Evolutionary conservation across 2,113 vertebrate species (phyloP).

Genomic region (Pagrus major): DNA sequence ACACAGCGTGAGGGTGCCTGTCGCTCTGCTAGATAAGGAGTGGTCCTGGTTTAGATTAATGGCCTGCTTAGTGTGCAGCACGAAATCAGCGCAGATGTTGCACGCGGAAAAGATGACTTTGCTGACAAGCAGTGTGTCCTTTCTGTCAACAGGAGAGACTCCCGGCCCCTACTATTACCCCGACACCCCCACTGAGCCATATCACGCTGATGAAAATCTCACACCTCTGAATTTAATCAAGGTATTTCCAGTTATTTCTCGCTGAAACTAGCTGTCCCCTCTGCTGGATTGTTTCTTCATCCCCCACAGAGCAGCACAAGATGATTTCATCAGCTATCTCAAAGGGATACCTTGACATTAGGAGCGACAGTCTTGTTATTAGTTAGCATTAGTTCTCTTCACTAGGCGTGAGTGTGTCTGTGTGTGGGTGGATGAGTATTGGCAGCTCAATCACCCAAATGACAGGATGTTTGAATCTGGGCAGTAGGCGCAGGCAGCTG

Average conservation of each 20-base stretch:
- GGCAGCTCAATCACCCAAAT: slow-evolving; percentile 61
- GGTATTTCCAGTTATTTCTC: slow-evolving; percentile 65
- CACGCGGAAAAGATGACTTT: slow-evolving; percentile 80
- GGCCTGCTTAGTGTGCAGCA: slow-evolving; percentile 69
- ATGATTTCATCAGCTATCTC: slow-evolving; percentile 52
- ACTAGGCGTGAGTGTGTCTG: slow-evolving; percentile 15
- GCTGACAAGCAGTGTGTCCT: slow-evolving; percentile 81
- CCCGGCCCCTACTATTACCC: slow-evolving; percentile 43
- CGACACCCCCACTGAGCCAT: slow-evolving; percentile 55
- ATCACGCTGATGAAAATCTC: slow-evolving; percentile 75
- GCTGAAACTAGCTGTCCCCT: slow-evolving; percentile 36
- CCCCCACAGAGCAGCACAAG: slow-evolving; percentile 32
- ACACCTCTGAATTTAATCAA: slow-evolving; percentile 75
- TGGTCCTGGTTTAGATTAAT: slow-evolving; percentile 75
- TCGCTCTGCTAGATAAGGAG: slow-evolving; percentile 70
- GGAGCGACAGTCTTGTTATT: slow-evolving; percentile 52
- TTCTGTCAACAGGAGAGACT: slow-evolving; percentile 69
- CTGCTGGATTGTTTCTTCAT: slow-evolving; percentile 19
- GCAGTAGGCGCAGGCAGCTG: slow-evolving; percentile 41
- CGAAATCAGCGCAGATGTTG: slow-evolving; percentile 70
- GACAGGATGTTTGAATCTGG: slow-evolving; percentile 31
- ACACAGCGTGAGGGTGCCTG: slow-evolving; percentile 61
- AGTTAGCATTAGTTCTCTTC: slow-evolving; percentile 46
- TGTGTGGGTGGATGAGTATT: slow-evolving; percentile 14
- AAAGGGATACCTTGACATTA: slow-evolving; percentile 54